Percentiles rank a stretch among this genome's conserved stretches.
Conservation (phyloP, 2,888 invertebrate species). For the Aproaerema taeniolella region DNA sequence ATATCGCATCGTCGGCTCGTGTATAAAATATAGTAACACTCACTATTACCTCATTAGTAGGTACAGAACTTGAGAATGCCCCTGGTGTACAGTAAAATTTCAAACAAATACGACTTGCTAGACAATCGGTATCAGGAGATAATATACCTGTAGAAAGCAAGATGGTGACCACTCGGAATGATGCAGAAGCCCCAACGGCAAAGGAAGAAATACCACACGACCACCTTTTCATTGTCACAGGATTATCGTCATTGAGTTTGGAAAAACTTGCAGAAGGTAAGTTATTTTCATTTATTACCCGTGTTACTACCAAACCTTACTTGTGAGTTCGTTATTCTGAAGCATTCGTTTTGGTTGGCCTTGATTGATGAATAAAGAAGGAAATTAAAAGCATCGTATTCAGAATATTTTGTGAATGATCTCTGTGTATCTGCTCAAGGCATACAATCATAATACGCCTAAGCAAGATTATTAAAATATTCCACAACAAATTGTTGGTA, state of each 20-base stretch:
- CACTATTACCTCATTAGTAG: constrained; percentile 19
- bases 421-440: no score
- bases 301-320: constrained; percentile 77
- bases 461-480: no score
- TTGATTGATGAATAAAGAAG: no score
- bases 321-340: no score
- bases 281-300: constrained; percentile 6
- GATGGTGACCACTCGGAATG: constrained; percentile 33
- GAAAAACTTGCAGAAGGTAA: constrained; percentile 63
- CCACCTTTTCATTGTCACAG: constrained; percentile 62
- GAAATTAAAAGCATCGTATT: no score
- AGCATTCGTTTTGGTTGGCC: no score
- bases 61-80: constrained; percentile 18
- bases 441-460: no score
- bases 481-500: no score
- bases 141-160: neutral
- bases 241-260: constrained; percentile 55
- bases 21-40: constrained; percentile 12
- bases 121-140: constrained; percentile 16
- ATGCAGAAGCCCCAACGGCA: constrained; percentile 33
- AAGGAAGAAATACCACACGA: constrained; percentile 60
- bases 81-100: constrained; percentile 10
- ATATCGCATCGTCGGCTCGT: constrained; percentile 23
- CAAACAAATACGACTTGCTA: constrained; percentile 9
- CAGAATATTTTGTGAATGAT: no score